phyloP scores from a whole-genome alignment of 2,113 vertebrate genomes.

The Scartelaos histophorus region DNA sequence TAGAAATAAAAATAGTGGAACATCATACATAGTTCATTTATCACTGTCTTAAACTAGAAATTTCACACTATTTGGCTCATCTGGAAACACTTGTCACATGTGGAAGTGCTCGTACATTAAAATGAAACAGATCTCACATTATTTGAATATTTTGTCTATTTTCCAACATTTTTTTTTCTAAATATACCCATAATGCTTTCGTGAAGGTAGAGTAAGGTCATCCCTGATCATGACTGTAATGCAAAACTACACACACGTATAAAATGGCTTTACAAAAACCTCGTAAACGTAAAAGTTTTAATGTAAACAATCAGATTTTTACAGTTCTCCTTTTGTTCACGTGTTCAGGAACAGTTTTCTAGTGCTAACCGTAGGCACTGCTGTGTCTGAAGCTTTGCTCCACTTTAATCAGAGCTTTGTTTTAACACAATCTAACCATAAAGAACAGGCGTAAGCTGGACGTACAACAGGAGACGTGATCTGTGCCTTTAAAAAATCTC shows the following conservation, averaged over 20 bases:
- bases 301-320: constrained; percentile 45
- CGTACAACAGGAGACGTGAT: no score
- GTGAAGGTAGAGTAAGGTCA: constrained; percentile 40
- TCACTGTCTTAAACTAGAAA: background rate
- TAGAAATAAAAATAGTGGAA: background rate
- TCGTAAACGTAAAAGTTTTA: constrained; percentile 22
- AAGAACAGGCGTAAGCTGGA: no score
- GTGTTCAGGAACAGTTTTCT: constrained; percentile 17
- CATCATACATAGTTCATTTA: background rate
- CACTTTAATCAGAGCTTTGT: no score
- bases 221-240: constrained; percentile 58
- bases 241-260: constrained; percentile 36
- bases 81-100: constrained; percentile 14
- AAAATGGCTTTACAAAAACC: constrained; percentile 53
- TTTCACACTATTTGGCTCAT: constrained; percentile 3
- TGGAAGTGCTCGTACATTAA: constrained; percentile 18
- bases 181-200: constrained; percentile 34
- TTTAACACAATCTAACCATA: no score
- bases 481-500: background rate
- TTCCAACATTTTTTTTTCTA: constrained; percentile 26
- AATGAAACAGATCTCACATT: constrained; percentile 11
- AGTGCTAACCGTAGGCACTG: no score
- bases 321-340: constrained; percentile 4
- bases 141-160: constrained; percentile 18
- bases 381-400: no score